phyloP scores from a whole-genome alignment of 1,140 invertebrate species.

The Camponotus vicinus region DNA sequence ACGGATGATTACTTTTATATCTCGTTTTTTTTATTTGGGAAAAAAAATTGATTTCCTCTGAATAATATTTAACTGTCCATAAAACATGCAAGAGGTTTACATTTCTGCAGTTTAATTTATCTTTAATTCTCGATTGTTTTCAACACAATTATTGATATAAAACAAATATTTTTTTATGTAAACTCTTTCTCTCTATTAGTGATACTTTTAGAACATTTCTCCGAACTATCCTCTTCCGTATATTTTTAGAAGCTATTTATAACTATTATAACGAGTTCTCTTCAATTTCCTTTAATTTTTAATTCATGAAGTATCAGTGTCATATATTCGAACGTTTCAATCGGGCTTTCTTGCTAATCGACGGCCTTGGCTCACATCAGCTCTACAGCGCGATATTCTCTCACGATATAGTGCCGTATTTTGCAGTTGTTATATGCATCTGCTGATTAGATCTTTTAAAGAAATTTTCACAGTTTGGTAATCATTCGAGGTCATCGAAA shows the following conservation, averaged over 20 bases:
- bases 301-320: conserved; percentile 22
- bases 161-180: background rate
- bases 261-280: background rate
- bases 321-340: background rate
- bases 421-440: background rate
- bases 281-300: background rate
- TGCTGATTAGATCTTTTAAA: conserved; percentile 16
- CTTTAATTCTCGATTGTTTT: background rate
- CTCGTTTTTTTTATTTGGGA: background rate
- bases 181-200: too few relatives aligned
- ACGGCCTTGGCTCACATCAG: conserved; percentile 47
- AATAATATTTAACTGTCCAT: background rate
- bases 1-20: background rate
- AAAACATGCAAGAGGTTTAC: background rate
- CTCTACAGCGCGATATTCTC: conserved; percentile 15
- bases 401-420: conserved; percentile 13
- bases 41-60: background rate
- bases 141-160: too few relatives aligned
- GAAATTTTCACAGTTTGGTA: background rate
- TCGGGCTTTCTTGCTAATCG: conserved; percentile 16
- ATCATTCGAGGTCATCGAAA: background rate
- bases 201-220: background rate
- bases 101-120: background rate
- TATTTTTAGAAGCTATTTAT: background rate
- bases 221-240: too few relatives aligned